Evolutionary conservation across 2,888 invertebrate genomes (phyloP).

Genomic region (Euproctis similis): DNA sequence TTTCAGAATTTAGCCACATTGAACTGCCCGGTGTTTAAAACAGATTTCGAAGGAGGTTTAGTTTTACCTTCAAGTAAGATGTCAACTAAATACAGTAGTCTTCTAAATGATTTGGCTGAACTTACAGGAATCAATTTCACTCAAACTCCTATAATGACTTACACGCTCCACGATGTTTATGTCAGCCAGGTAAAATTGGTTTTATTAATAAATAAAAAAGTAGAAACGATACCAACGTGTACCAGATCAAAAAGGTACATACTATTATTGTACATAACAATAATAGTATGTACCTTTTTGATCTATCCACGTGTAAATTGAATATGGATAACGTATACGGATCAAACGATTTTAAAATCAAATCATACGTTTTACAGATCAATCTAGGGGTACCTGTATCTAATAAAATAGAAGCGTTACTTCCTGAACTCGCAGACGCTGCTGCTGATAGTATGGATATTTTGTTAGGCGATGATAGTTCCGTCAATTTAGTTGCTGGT

Average conservation of each 20-base stretch:
- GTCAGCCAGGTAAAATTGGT: slow-evolving; percentile 27
- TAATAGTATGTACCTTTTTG: background rate
- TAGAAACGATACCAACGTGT: no score
- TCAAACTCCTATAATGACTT: slow-evolving; percentile 8
- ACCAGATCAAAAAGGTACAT: no score
- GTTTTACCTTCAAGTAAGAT: slow-evolving; percentile 7
- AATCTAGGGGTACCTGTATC: slow-evolving; percentile 23
- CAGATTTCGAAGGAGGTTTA: slow-evolving; percentile 1
- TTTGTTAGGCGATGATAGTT: slow-evolving; percentile 15
- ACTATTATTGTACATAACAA: no score
- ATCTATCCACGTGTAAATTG: no score
- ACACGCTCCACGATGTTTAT: slow-evolving; percentile 24
- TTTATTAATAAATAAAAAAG: no score
- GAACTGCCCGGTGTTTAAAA: slow-evolving; percentile 29
- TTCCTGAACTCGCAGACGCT: slow-evolving; percentile 16
- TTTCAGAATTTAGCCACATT: slow-evolving; percentile 26
- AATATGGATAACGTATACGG: background rate
- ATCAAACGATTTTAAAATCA: background rate
- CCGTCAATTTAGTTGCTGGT: slow-evolving; percentile 20
- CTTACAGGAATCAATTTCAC: slow-evolving; percentile 11
- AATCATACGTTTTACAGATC: background rate
- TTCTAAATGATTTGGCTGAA: slow-evolving; percentile 16
- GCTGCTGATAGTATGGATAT: slow-evolving; percentile 21
- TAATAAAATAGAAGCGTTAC: slow-evolving; percentile 10
- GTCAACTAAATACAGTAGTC: slow-evolving; percentile 12